Base-by-base conservation (phyloP, 2,888 invertebrate genomes). In the Ichneumon xanthorius region DNA sequence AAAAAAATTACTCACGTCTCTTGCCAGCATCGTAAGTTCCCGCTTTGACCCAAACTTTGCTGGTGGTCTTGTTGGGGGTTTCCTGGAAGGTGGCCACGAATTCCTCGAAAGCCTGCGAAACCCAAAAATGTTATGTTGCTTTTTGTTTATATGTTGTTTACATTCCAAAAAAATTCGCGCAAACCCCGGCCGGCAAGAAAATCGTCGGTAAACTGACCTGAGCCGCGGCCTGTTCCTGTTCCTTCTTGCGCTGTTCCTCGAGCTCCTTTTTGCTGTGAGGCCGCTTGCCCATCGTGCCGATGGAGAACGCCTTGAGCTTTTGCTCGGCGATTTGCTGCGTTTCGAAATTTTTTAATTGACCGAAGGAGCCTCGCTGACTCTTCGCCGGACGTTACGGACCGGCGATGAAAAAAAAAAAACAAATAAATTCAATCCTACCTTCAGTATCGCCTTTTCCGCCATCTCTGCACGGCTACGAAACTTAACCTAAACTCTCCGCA, bases 61-160 rank as follows among this genome's bases (percentile, higher is more conserved):
- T 95, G 4, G 97, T 96, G 19, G 97, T 96, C 89, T 96, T 96
- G 76, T 96, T 96, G 0, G 97, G 97, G 0, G 96, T 96, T 89
- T 98, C 98, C 95, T 98, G 98, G 94, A 99, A 99, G 7, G 99
- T 98, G 89, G 98, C 98, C 63, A 99, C 98, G 95, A 99, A 99
- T 94, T 99, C 99, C 95, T 99, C 98, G 94, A 98, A 99, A 0
- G 98, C 99, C 97, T 75, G 93, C 7, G 19, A 90, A 75, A 67
- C 72, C 71, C 3, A n/a, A 82, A 4, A 19, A n/a, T 4, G 33
- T 71, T 26, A 6, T 2, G 26, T 50, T 6, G 22, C 14, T 45
- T 45, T 3, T 45, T 14, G 11, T 45, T 45, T 45, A 16, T 26
- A 26, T 26, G 0, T 26, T 3, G 26, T 26, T 26, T 26, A 3